Percentiles rank a stretch among this genome's conserved stretches.
phyloP scores from a whole-genome alignment of 2,113 vertebrate genomes.

The Myxocyprinus asiaticus region DNA sequence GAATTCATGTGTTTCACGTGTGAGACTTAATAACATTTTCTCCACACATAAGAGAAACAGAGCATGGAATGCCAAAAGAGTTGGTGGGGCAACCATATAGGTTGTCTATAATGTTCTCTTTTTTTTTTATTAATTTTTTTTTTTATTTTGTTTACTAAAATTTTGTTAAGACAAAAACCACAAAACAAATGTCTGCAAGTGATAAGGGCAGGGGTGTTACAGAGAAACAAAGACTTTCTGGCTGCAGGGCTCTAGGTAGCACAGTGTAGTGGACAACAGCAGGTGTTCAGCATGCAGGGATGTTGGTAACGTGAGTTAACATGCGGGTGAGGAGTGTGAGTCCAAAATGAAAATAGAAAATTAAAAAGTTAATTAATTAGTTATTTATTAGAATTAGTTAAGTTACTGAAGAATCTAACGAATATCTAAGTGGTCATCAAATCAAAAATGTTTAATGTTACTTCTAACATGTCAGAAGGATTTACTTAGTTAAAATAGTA shows the following conservation, averaged over 20 bases:
- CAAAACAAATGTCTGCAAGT: too few relatives aligned
- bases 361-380: background rate
- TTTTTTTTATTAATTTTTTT: too few relatives aligned
- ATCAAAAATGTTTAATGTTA: too few relatives aligned
- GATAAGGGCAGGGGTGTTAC: background rate
- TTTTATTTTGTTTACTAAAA: too few relatives aligned
- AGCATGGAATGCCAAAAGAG: too few relatives aligned
- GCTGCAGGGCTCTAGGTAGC: background rate
- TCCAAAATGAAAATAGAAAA: background rate
- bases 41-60: slow-evolving; percentile 29
- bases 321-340: background rate
- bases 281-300: slow-evolving; percentile 46
- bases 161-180: too few relatives aligned
- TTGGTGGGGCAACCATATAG: too few relatives aligned
- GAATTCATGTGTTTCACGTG: slow-evolving; percentile 39
- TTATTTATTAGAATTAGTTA: too few relatives aligned
- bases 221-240: slow-evolving; percentile 14
- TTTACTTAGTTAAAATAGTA: background rate
- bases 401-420: background rate
- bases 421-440: background rate
- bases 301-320: slow-evolving; percentile 37
- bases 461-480: background rate
- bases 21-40: slow-evolving; percentile 45
- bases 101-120: too few relatives aligned
- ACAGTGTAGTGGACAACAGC: slow-evolving; percentile 44